phyloP scores from a whole-genome alignment of 2,888 invertebrate genomes.

The Tenthredo livida region DNA sequence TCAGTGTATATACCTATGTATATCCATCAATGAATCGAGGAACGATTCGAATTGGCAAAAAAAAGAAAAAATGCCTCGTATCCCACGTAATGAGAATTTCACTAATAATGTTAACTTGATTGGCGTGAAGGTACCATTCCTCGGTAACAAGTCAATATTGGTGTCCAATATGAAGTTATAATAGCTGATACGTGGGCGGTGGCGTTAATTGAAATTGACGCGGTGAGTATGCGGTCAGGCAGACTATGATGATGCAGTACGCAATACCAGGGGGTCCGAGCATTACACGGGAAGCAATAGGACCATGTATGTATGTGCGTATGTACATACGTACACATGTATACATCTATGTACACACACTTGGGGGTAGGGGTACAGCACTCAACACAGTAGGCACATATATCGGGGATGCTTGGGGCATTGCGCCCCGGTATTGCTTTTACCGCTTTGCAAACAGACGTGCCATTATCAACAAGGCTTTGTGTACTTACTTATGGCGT shows the following conservation, averaged over 20 bases:
- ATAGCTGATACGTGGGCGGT: neutral
- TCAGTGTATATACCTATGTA: neutral
- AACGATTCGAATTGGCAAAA: neutral
- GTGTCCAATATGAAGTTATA: neutral
- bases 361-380: slow-evolving; percentile 18
- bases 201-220: slow-evolving; percentile 41
- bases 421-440: slow-evolving; percentile 61
- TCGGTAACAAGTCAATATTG: neutral
- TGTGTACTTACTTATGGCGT: slow-evolving; percentile 59
- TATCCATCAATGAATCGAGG: neutral
- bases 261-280: neutral
- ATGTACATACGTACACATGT: neutral
- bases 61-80: neutral
- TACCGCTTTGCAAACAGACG: slow-evolving; percentile 64
- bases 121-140: neutral
- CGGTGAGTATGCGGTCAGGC: slow-evolving; percentile 5
- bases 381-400: slow-evolving; percentile 8
- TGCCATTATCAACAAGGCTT: slow-evolving; percentile 63
- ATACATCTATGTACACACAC: neutral
- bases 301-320: neutral
- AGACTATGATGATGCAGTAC: slow-evolving; percentile 2
- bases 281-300: neutral
- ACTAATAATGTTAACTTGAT: neutral
- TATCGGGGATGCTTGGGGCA: slow-evolving; percentile 23
- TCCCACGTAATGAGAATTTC: neutral